A percentile compares a stretch with the other conserved stretches of the same genome.
phyloP scores from a whole-genome alignment of 2,888 invertebrate genomes.

The Ceramica pisi region DNA sequence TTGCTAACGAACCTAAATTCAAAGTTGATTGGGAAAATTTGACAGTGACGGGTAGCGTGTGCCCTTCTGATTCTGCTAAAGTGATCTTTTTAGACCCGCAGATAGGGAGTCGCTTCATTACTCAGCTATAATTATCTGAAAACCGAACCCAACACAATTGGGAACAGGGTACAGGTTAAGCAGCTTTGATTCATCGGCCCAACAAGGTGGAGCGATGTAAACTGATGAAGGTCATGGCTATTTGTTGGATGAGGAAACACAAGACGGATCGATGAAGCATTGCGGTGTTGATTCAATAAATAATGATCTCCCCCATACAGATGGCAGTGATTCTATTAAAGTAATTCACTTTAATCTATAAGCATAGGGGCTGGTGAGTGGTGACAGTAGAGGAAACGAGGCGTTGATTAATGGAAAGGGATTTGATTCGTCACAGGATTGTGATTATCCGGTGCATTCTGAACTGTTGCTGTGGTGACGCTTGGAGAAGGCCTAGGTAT shows the following conservation, averaged over 20 bases:
- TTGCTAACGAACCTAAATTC: too few species aligned
- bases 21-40: too few species aligned
- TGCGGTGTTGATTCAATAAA: constrained; percentile 39
- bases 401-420: background rate
- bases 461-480: background rate
- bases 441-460: background rate
- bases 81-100: too few species aligned
- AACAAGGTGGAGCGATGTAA: background rate
- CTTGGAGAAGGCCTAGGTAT: background rate
- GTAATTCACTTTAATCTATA: constrained; percentile 15
- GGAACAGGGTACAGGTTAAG: too few species aligned
- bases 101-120: too few species aligned
- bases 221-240: background rate
- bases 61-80: too few species aligned
- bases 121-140: too few species aligned
- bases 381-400: constrained; percentile 22
- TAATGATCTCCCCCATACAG: constrained; percentile 23
- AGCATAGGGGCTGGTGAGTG: constrained; percentile 37
- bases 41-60: too few species aligned
- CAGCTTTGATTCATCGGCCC: background rate
- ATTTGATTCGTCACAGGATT: background rate
- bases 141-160: too few species aligned
- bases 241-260: background rate
- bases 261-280: background rate
- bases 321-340: constrained; percentile 24